phyloP scores from a whole-genome alignment of 1,140 invertebrate genomes.

The Trissolcus basalis region DNA sequence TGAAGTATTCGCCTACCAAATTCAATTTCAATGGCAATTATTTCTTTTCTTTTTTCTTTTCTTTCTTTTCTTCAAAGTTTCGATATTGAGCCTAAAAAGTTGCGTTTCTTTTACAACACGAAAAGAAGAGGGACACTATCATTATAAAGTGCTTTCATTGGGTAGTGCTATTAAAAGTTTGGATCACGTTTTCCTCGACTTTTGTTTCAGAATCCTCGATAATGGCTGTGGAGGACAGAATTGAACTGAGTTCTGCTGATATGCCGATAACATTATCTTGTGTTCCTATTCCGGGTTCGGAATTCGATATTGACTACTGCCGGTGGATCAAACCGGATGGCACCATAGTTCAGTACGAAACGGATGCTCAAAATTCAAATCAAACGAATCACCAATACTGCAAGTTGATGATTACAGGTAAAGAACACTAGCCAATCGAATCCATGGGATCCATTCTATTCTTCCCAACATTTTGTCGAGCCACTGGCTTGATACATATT shows the following conservation, averaged over 20 bases:
- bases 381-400: conserved; percentile 54
- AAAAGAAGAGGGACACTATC: not conserved
- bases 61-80: no score
- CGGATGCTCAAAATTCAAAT: conserved; percentile 56
- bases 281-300: conserved; percentile 52
- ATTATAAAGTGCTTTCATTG: conserved; percentile 42
- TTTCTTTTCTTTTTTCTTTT: no score
- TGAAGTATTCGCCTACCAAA: no score
- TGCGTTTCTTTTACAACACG: no score
- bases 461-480: no score
- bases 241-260: conserved; percentile 46
- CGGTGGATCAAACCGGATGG: conserved; percentile 69
- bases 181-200: conserved; percentile 29
- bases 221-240: conserved; percentile 44
- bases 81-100: no score
- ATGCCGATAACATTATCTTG: conserved; percentile 52
- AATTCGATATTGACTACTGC: conserved; percentile 67
- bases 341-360: conserved; percentile 60
- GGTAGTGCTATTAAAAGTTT: conserved; percentile 36
- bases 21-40: no score
- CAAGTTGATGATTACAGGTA: conserved; percentile 64
- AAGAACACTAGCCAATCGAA: conserved; percentile 28
- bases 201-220: conserved; percentile 65
- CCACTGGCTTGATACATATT: no score
- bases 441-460: no score